These are phyloP conservation scores for Cherax quadricarinatus DNA, from an alignment of 1,140 invertebrate genomes.

Conservation along the genomic window DNA sequence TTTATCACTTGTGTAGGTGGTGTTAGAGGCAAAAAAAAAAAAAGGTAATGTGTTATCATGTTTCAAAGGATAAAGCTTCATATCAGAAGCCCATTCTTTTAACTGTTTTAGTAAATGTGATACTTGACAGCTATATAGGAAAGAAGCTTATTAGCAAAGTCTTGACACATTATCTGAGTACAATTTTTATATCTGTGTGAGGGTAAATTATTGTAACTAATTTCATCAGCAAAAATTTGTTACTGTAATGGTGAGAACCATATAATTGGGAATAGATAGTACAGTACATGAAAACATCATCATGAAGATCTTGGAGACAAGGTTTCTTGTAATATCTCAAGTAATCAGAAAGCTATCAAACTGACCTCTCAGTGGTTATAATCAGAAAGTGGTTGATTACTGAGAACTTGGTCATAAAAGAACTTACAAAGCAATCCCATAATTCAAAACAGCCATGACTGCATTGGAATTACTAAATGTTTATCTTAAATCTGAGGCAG, in stretches of 20 bases:
- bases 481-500: not conserved
- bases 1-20: not conserved
- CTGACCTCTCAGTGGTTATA: too few relatives aligned
- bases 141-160: not conserved
- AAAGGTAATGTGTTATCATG: not conserved
- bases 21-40: not conserved
- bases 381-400: too few relatives aligned
- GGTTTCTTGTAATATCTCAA: too few relatives aligned
- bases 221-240: not conserved
- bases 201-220: not conserved
- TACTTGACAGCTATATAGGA: not conserved
- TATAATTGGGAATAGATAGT: not conserved
- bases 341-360: too few relatives aligned
- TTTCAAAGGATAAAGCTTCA: not conserved
- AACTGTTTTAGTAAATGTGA: not conserved
- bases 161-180: not conserved
- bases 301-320: not conserved
- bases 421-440: not conserved
- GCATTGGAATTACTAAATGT: not conserved
- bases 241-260: not conserved
- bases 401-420: too few relatives aligned
- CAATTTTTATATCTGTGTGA: not conserved
- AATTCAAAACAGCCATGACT: not conserved
- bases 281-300: not conserved
- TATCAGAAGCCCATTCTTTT: not conserved